Conservation (phyloP, 2,113 vertebrate species). For the Fulica atra region DNA sequence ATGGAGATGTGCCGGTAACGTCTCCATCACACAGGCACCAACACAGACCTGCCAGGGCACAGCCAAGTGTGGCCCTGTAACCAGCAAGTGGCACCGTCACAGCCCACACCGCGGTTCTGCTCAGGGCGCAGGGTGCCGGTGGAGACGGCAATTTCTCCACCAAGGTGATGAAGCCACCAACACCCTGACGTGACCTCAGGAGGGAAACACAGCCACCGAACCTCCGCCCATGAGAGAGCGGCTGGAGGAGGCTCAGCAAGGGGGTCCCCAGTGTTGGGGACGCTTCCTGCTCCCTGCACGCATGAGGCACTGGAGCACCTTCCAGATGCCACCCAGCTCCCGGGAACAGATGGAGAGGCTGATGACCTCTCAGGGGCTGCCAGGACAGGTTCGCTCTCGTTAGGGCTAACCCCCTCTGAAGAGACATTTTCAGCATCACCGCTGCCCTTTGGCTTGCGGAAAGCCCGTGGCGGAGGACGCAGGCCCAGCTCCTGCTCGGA, state of each 20-base stretch:
- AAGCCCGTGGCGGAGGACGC: fast-evolving
- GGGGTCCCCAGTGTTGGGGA: fast-evolving
- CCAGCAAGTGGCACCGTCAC: neutral
- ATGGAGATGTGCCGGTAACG: neutral
- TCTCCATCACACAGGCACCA: fast-evolving
- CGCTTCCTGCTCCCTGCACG: fast-evolving
- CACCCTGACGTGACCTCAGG: neutral
- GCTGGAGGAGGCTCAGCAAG: neutral
- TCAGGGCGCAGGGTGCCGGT: fast-evolving
- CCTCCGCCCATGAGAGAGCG: neutral
- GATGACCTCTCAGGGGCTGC: neutral
- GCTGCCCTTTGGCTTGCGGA: neutral
- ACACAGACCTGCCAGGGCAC: neutral
- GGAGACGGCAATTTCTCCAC: neutral
- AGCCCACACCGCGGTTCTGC: fast-evolving
- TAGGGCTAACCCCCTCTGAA: neutral
- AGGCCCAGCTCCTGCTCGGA: fast-evolving
- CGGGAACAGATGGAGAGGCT: neutral
- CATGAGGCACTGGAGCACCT: neutral
- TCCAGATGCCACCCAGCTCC: neutral
- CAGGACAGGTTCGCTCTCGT: neutral
- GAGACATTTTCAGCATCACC: neutral
- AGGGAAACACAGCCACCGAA: neutral
- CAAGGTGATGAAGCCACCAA: neutral
- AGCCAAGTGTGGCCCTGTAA: neutral